Conservation (phyloP, 2,888 invertebrate species). For the Eupithecia abbreviata region DNA sequence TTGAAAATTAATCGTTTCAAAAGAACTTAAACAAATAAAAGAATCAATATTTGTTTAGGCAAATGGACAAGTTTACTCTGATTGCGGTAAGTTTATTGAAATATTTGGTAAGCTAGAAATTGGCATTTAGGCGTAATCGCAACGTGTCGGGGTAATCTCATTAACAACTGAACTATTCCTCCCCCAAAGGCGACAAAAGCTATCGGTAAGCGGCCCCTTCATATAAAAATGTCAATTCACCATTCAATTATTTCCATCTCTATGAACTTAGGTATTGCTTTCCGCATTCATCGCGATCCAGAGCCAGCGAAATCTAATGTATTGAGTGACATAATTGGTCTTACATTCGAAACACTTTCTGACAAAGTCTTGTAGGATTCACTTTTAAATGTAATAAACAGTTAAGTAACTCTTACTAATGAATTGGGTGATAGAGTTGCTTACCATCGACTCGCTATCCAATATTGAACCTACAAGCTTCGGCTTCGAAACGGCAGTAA, state of each 20-base stretch:
- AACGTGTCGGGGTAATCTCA: not conserved
- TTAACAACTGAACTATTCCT: constrained; percentile 2
- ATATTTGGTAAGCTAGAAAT: not conserved
- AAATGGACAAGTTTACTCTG: not conserved
- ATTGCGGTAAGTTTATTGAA: not conserved
- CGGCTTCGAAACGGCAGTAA: not conserved
- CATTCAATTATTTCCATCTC: constrained; percentile 36
- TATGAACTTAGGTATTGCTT: constrained; percentile 36
- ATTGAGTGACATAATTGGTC: constrained; percentile 42
- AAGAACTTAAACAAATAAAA: not conserved
- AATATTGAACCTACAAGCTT: not conserved
- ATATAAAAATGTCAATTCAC: constrained; percentile 41
- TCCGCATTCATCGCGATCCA: constrained; percentile 34
- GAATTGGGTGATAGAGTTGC: not conserved
- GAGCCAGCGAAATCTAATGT: constrained; percentile 37
- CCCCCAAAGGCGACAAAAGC: constrained; percentile 31
- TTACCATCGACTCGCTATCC: not conserved
- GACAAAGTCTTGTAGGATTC: not conserved
- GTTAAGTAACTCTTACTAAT: not conserved
- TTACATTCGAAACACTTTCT: constrained; percentile 27
- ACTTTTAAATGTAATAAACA: not conserved
- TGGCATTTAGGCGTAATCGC: not conserved
- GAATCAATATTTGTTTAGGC: not conserved
- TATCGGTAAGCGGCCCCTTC: constrained; percentile 39
- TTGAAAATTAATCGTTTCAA: not conserved